These are phyloP conservation scores for Podarcis muralis DNA, from an alignment of 2,113 vertebrate species.

Conservation along the genomic window DNA sequence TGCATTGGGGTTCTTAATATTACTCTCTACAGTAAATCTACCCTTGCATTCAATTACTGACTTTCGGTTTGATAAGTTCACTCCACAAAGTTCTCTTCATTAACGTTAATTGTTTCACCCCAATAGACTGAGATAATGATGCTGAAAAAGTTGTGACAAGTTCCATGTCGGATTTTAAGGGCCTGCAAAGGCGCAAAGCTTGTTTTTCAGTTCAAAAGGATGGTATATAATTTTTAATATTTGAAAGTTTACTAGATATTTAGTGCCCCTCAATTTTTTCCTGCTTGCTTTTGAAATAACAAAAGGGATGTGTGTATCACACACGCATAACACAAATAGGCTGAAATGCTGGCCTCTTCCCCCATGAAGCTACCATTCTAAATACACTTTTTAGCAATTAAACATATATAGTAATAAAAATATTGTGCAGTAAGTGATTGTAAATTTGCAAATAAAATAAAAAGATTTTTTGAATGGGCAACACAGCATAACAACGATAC, in stretches of 20 bases:
- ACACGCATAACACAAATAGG: not conserved
- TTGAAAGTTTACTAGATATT: not conserved
- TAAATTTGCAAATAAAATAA: not conserved
- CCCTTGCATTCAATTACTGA: not conserved
- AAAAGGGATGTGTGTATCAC: not conserved
- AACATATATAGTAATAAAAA: not conserved
- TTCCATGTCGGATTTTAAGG: not conserved
- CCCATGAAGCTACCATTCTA: not conserved
- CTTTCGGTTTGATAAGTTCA: not conserved
- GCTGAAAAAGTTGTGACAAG: not conserved
- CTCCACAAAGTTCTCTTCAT: not conserved
- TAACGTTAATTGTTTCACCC: not conserved
- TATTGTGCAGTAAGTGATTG: not conserved
- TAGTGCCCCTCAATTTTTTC: not conserved
- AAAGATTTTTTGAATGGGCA: not conserved
- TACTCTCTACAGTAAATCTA: not conserved
- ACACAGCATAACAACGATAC: not conserved
- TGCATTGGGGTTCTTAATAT: not conserved
- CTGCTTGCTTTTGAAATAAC: not conserved
- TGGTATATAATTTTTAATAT: not conserved
- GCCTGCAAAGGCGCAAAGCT: not conserved
- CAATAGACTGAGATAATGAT: not conserved
- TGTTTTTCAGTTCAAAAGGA: not conserved
- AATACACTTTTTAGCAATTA: not conserved
- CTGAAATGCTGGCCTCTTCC: not conserved